These are phyloP conservation scores for Leptarthrus brevirostris DNA, from an alignment of 2,888 invertebrate genomes.

Conservation along the genomic window DNA sequence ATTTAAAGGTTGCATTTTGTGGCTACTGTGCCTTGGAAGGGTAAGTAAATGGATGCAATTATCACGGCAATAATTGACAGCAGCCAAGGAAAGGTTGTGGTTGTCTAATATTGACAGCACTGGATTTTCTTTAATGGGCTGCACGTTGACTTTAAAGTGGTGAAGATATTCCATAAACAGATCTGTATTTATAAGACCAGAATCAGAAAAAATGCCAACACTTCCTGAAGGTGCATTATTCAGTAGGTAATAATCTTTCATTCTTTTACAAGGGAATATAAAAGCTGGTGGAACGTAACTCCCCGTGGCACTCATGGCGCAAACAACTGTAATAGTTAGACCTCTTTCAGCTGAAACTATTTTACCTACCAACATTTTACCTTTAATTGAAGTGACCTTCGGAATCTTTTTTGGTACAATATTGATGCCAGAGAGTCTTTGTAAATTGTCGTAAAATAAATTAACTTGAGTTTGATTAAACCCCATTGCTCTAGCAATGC, in stretches of 20 bases:
- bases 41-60: slow-evolving; percentile 34
- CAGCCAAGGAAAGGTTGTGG: no score
- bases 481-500: slow-evolving; percentile 5
- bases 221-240: slow-evolving; percentile 9
- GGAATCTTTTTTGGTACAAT: slow-evolving; percentile 1
- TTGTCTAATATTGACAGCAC: neutral
- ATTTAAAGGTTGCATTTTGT: no score
- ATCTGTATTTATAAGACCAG: slow-evolving; percentile 30
- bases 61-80: no score
- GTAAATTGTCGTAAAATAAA: slow-evolving; percentile 4
- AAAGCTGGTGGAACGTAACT: slow-evolving; percentile 10
- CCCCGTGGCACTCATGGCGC: slow-evolving; percentile 27
- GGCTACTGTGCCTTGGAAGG: slow-evolving; percentile 5
- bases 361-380: slow-evolving; percentile 7
- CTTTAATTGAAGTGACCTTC: no score
- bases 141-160: neutral
- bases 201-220: slow-evolving; percentile 25
- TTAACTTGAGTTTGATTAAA: slow-evolving; percentile 18
- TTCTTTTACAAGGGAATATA: slow-evolving; percentile 8
- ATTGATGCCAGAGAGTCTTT: neutral
- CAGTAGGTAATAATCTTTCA: slow-evolving; percentile 11
- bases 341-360: slow-evolving; percentile 24
- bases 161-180: slow-evolving; percentile 3
- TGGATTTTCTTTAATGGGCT: slow-evolving; percentile 4
- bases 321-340: slow-evolving; percentile 6